A percentile compares a stretch with the other conserved stretches of the same genome.
These are phyloP conservation scores for Spicauda simplicius DNA, from an alignment of 2,888 invertebrate species.

Conservation along the genomic window DNA sequence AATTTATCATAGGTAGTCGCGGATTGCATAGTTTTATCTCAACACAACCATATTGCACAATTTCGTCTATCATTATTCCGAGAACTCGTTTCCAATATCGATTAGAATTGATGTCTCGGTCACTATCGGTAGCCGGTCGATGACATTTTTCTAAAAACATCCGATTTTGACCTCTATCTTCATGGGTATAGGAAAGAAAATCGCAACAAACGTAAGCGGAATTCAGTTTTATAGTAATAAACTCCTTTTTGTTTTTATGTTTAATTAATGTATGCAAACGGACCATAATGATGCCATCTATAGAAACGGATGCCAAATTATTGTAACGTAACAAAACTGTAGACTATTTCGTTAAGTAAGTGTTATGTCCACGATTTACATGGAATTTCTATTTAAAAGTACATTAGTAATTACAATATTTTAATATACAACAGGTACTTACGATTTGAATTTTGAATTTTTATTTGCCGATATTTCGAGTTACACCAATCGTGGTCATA, in stretches of 20 bases:
- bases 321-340: background rate
- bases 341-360: background rate
- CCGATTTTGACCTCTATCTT: background rate
- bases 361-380: too few relatives aligned
- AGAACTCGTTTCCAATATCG: slow-evolving; percentile 40
- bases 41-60: slow-evolving; percentile 6
- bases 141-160: background rate
- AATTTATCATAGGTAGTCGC: too few relatives aligned
- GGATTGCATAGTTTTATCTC: too few relatives aligned
- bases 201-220: background rate
- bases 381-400: too few relatives aligned
- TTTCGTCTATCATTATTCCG: slow-evolving; percentile 14
- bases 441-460: too few relatives aligned
- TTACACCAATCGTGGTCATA: too few relatives aligned
- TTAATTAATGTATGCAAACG: slow-evolving; percentile 45
- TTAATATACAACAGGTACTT: too few relatives aligned
- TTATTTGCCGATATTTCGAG: too few relatives aligned
- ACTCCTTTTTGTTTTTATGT: slow-evolving; percentile 41
- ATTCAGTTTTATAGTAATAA: background rate
- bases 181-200: background rate
- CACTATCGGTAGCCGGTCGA: slow-evolving; percentile 46
- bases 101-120: slow-evolving; percentile 36
- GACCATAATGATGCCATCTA: slow-evolving; percentile 15
- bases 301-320: slow-evolving; percentile 12
- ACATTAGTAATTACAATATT: too few relatives aligned